Conservation (phyloP, 2,797 vertebrate species). For the Chelidonichthys spinosus region DNA sequence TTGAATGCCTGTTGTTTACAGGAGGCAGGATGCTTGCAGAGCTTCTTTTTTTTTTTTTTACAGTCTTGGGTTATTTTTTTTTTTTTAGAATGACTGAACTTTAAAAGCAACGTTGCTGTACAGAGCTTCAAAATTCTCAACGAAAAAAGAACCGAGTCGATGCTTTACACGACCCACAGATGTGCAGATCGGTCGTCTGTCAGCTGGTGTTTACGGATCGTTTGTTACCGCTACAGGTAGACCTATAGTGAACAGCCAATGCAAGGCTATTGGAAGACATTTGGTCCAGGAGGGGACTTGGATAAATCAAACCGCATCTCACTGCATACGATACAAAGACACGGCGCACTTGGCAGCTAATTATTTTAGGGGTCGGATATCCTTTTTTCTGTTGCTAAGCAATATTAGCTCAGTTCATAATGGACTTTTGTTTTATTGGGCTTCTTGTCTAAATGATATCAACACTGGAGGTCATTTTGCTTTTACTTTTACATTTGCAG, state of each 20-base stretch:
- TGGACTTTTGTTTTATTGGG: not conserved
- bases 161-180: constrained; percentile 7
- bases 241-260: constrained; percentile 8
- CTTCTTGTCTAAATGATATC: constrained; percentile 16
- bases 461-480: not conserved
- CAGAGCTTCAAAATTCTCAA: constrained; percentile 7
- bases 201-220: constrained; percentile 30
- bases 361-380: constrained; percentile 25
- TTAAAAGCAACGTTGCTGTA: constrained; percentile 32
- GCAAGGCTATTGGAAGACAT: constrained; percentile 47
- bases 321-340: constrained; percentile 24
- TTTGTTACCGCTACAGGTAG: constrained; percentile 25
- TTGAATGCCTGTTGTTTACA: constrained; percentile 12
- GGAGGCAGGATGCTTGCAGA: constrained; percentile 37
- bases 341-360: constrained; percentile 13
- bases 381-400: constrained; percentile 15
- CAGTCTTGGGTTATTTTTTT: constrained; percentile 11
- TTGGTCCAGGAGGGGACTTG: constrained; percentile 7
- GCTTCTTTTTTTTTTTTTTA: constrained; percentile 16
- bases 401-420: constrained; percentile 5
- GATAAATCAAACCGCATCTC: constrained; percentile 9
- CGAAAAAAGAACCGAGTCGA: constrained; percentile 8
- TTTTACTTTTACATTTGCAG: constrained; percentile 1
- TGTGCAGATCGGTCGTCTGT: not conserved
- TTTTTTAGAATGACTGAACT: constrained; percentile 23